Evolutionary conservation across 1,140 invertebrate species (phyloP), one percentile per base, ranked within the genome.

Genomic region (Drosophila kepulauana): DNA sequence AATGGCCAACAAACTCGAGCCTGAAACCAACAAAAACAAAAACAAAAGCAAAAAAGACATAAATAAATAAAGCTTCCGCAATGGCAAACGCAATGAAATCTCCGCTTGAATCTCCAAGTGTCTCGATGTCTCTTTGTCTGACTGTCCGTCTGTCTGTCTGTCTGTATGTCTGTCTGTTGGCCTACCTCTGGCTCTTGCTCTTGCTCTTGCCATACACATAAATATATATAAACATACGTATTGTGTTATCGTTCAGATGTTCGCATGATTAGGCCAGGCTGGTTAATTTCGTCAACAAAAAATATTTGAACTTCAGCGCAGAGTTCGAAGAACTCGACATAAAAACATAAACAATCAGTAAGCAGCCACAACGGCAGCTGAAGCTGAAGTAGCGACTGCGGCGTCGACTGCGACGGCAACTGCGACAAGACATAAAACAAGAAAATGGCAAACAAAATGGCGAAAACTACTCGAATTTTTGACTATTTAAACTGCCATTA

Each of bases 301-400:
- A 56, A 56, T 35, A 57, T 58, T 59, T 76, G 74, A 72, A 76
- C 74, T 72, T 76, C 68, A 65, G 59, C 67, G 59, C 54, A 76
- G 52, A 76, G 74, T 76, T 76, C 74, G 74, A 72, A 76, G 74
- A 76, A 76, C 74, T 66, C 74, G 35, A 66, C 52, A 63, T 49
- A 49, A 75, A 75, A 71, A 75, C 67, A 71, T 61, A 74, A 74
- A 68, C 71, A 75, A 63, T 58, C 72, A 52, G 54, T 38, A 45
- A 48, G 48, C 49, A 67, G 20, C 41, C 15, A 57, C 49, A 62
- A 33, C 10, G 25, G 46, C 20, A 43, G 41, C 20, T 15, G 38
- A n/a, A 64, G 7, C 25, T 45, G 1, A 15, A 65, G n/a, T 35
- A 63, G 15, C 58, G 41, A 46, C 62, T 33, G 48, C 20, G 20